These are phyloP conservation scores for Leptocoma aspasia DNA, from an alignment of 2,113 vertebrate genomes.

Conservation along the genomic window DNA sequence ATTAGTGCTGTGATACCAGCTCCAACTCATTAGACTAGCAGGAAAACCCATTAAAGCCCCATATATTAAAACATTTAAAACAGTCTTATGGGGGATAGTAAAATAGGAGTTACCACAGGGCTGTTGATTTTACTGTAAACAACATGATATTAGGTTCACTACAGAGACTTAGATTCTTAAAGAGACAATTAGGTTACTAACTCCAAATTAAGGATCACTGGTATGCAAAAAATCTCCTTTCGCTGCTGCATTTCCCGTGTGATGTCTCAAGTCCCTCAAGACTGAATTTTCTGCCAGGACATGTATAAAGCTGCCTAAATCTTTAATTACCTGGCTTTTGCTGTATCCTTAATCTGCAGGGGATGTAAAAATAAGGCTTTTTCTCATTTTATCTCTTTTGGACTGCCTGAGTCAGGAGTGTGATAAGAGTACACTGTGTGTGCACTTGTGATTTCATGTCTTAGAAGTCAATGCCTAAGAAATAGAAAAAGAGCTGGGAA, in stretches of 20 bases:
- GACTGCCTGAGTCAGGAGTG: not conserved
- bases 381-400: not conserved
- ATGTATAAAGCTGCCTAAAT: not conserved
- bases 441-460: not conserved
- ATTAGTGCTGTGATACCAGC: not conserved
- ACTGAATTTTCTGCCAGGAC: slow-evolving; percentile 5
- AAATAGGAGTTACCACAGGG: not conserved
- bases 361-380: not conserved
- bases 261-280: not conserved
- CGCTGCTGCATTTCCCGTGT: not conserved
- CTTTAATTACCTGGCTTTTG: slow-evolving; percentile 20
- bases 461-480: not conserved
- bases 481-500: not conserved
- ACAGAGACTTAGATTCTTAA: not conserved
- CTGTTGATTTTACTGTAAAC: not conserved
- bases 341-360: not conserved
- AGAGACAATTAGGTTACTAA: not conserved
- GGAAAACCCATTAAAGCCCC: not conserved
- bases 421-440: not conserved
- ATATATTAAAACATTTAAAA: not conserved
- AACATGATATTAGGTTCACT: not conserved
- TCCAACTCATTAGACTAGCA: not conserved
- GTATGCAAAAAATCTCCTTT: not conserved
- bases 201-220: not conserved
- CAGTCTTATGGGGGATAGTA: not conserved